These are phyloP conservation scores for Poecile atricapillus DNA, from an alignment of 2,113 vertebrate genomes.

Conservation along the genomic window DNA sequence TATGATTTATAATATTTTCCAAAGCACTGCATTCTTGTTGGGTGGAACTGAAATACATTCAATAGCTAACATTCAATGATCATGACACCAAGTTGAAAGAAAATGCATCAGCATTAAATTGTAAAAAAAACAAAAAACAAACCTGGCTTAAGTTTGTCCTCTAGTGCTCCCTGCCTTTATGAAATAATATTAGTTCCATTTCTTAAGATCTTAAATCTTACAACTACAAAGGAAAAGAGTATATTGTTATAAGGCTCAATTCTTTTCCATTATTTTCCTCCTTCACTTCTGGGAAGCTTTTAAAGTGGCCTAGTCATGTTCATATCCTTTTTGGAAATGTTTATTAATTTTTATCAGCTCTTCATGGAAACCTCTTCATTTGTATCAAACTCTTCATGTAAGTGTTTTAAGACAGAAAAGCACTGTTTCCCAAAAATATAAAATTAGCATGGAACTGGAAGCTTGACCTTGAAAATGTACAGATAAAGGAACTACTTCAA, in stretches of 20 bases:
- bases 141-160: background rate
- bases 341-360: background rate
- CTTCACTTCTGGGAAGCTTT: background rate
- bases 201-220: background rate
- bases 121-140: background rate
- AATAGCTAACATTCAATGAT: background rate
- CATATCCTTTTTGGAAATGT: background rate
- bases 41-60: background rate
- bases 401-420: background rate
- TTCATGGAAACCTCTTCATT: background rate
- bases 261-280: background rate
- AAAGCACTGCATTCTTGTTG: background rate
- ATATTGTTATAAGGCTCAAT: background rate
- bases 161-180: background rate
- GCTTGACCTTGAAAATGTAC: background rate
- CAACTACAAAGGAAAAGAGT: background rate
- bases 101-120: background rate
- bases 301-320: background rate
- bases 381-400: background rate
- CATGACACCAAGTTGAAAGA: background rate
- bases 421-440: background rate
- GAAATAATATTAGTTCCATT: background rate
- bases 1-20: background rate
- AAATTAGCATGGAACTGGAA: background rate
- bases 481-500: background rate